Evolutionary conservation across 2,888 invertebrate genomes (phyloP).

Genomic region (Mycalesis mineus): DNA sequence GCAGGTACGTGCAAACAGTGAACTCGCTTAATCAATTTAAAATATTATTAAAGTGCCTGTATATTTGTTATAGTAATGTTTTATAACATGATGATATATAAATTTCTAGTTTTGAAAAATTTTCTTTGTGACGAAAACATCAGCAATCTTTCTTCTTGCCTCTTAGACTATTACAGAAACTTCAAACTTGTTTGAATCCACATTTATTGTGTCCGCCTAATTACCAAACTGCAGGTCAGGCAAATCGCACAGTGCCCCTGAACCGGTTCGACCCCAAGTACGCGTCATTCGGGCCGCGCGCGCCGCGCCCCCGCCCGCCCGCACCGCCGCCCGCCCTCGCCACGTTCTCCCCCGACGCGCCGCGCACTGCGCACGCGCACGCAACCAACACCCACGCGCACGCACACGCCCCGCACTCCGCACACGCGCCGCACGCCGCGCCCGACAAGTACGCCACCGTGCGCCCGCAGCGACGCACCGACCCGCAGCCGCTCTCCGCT

Average conservation of each 20-base stretch:
- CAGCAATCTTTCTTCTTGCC: too few relatives aligned
- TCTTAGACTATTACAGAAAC: too few relatives aligned
- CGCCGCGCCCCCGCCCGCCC: slow-evolving; percentile 65
- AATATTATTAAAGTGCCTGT: too few relatives aligned
- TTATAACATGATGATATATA: too few relatives aligned
- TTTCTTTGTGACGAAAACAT: too few relatives aligned
- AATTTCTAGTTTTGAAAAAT: too few relatives aligned
- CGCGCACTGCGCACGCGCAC: slow-evolving; percentile 25
- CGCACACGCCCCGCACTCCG: slow-evolving; percentile 13
- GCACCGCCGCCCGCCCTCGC: slow-evolving; percentile 58
- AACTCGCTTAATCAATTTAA: too few relatives aligned
- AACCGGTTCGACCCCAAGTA: slow-evolving; percentile 80
- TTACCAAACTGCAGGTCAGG: slow-evolving; percentile 45
- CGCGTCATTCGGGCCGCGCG: slow-evolving; percentile 76
- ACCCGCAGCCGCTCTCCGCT: slow-evolving; percentile 75
- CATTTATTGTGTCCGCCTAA: not conserved
- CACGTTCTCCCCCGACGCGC: slow-evolving; percentile 47
- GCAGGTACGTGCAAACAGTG: slow-evolving; percentile 29
- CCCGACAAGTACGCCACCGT: slow-evolving; percentile 59
- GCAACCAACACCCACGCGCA: slow-evolving; percentile 19
- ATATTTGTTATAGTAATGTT: too few relatives aligned
- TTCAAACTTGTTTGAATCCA: too few relatives aligned
- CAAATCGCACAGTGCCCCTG: slow-evolving; percentile 68
- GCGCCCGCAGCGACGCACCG: slow-evolving; percentile 53
- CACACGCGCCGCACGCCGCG: slow-evolving; percentile 7